Evolutionary conservation across 2,113 vertebrate species (phyloP), one percentile per base, ranked within the genome.

Genomic region (Engystomops pustulosus): DNA sequence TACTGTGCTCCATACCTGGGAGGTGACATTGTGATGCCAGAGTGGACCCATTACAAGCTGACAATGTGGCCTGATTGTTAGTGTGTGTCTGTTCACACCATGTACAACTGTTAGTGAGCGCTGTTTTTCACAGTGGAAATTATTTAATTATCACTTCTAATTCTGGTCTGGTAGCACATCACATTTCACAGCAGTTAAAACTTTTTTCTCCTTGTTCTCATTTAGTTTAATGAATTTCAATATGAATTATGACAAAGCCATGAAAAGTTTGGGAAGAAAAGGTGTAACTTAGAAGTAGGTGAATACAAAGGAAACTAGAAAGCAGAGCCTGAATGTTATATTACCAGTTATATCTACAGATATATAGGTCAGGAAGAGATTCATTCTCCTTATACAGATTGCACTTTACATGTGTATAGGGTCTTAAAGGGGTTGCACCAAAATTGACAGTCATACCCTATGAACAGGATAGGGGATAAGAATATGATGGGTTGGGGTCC

Each of bases 151-250:
- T 90, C 92, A 90, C 91, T 90, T 94, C 91, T 93, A 92, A 93
- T 92, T 91, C 89, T 92, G 90, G 88, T 92, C 92, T 91, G 91
- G 84, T 91, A 91, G 86, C 88, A 91, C 89, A 91, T 91, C 90
- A 91, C 91, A 91, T 82, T 89, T 91, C 93, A 88, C 87, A 90
- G 88, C 80, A 90, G 90, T 93, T 96, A 97, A 95, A 97, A 95
- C 94, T 93, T 95, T 91, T 93, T 95, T 91, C 76, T 60, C 25
- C 49, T 70, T 58, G 47, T 79, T 79, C 74, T 89, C 87, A 90
- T 91, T 90, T 87, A 88, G 62, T 88, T 86, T 81, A 91, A 87
- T 89, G 79, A 90, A 88, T 89, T 83, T 91, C 89, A 91, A 88
- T 87, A 86, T 91, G 87, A 93, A 86, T 90, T 90, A 90, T 89